Conservation (phyloP, 2,797 vertebrate species). For the Amazona finschi region DNA sequence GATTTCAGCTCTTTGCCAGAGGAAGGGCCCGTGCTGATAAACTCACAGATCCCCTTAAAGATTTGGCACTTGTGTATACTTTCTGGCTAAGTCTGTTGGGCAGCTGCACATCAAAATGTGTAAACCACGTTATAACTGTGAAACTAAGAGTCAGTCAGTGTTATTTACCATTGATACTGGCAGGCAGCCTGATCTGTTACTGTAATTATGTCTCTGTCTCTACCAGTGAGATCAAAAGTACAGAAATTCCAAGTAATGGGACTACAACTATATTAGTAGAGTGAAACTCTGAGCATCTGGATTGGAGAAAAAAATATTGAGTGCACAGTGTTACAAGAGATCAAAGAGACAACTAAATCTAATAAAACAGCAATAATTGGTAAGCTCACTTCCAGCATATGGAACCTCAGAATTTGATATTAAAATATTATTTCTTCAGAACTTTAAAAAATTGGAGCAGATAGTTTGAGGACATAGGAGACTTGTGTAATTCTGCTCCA, state of each 20-base stretch:
- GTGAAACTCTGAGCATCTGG: conserved; percentile 59
- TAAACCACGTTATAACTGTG: conserved; percentile 58
- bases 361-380: conserved; percentile 67
- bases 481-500: not conserved
- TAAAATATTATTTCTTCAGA: conserved; percentile 58
- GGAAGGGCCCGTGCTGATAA: not conserved
- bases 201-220: conserved; percentile 69
- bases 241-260: conserved; percentile 66
- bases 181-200: conserved; percentile 65
- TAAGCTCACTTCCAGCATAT: conserved; percentile 60
- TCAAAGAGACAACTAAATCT: conserved; percentile 65
- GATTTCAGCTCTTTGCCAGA: not conserved
- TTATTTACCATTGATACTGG: conserved; percentile 73
- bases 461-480: conserved; percentile 54
- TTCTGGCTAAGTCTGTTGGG: conserved; percentile 57
- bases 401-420: conserved; percentile 56
- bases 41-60: not conserved
- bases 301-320: conserved; percentile 51
- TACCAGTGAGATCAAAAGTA: conserved; percentile 69
- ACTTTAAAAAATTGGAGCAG: conserved; percentile 52
- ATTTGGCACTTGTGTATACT: not conserved
- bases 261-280: conserved; percentile 51
- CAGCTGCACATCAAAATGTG: conserved; percentile 64
- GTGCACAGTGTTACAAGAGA: conserved; percentile 34
- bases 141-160: conserved; percentile 63